These are phyloP conservation scores for Leptopilina drosophilae DNA, from an alignment of 2,888 invertebrate genomes.

Conservation along the genomic window DNA sequence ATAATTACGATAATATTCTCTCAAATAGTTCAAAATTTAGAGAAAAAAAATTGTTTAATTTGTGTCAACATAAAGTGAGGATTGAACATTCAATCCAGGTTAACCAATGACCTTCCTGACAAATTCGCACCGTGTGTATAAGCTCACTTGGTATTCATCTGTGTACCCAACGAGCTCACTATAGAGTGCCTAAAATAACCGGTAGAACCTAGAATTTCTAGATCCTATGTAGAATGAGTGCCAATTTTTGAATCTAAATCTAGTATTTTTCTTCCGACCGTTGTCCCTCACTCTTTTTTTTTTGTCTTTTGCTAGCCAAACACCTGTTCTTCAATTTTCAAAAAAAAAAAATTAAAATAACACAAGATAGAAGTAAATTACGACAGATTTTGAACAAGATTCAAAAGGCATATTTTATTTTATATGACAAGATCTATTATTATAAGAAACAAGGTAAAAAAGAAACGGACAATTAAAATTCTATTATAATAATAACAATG, in stretches of 20 bases:
- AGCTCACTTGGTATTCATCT: conserved; percentile 53
- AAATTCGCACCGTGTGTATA: conserved; percentile 41
- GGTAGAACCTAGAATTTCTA: conserved; percentile 61
- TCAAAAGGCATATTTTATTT: no score
- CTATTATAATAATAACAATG: background rate
- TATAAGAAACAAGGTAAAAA: background rate
- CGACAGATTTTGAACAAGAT: background rate
- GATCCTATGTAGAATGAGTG: conserved; percentile 65
- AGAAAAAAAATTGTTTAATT: conserved; percentile 1
- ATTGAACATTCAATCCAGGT: conserved; percentile 38
- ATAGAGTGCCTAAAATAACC: conserved; percentile 57
- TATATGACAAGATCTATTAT: background rate
- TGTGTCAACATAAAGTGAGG: conserved; percentile 31
- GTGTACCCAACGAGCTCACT: conserved; percentile 53
- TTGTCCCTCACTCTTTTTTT: conserved; percentile 42
- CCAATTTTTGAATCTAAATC: conserved; percentile 62
- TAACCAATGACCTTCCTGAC: conserved; percentile 39
- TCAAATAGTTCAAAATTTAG: background rate
- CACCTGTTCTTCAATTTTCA: conserved; percentile 45
- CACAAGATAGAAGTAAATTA: background rate
- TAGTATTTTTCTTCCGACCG: conserved; percentile 44
- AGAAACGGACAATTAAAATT: background rate
- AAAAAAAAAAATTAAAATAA: conserved; percentile 6
- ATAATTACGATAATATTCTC: background rate
- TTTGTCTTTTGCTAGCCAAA: conserved; percentile 49